Percentiles rank a stretch among this genome's conserved stretches.
These are phyloP conservation scores for Synanthedon tipuliformis DNA, from an alignment of 2,888 invertebrate species.

Conservation along the genomic window DNA sequence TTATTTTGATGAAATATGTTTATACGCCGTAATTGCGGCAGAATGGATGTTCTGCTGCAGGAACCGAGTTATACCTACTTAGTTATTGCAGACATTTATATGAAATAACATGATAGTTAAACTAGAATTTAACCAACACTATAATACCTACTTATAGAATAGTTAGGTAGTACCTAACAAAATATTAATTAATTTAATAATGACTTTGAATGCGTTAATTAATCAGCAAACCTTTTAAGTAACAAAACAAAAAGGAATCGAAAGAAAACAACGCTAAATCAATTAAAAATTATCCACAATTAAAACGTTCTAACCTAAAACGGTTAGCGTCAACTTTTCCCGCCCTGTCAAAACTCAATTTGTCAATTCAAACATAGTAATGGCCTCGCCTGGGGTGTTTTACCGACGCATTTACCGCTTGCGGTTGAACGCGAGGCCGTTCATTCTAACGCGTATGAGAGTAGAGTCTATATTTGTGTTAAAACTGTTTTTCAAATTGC, in stretches of 20 bases:
- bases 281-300: constrained; percentile 34
- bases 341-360: constrained; percentile 68
- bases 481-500: constrained; percentile 12
- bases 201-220: too few relatives aligned
- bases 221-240: neutral
- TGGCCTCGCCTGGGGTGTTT: constrained; percentile 35
- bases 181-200: neutral
- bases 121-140: too few relatives aligned
- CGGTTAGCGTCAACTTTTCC: constrained; percentile 40
- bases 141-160: too few relatives aligned
- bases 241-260: constrained; percentile 14
- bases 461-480: constrained; percentile 40
- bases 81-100: too few relatives aligned
- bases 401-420: constrained; percentile 14
- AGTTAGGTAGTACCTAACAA: neutral
- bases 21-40: too few relatives aligned
- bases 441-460: constrained; percentile 25
- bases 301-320: constrained; percentile 34
- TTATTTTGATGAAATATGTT: too few relatives aligned
- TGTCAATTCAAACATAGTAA: constrained; percentile 63
- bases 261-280: constrained; percentile 30
- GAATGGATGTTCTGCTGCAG: too few relatives aligned
- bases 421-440: constrained; percentile 14
- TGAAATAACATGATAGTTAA: too few relatives aligned
- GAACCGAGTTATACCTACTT: too few relatives aligned